Percentiles rank a stretch among this genome's conserved stretches.
phyloP scores from a whole-genome alignment of 2,113 vertebrate species.

The Agapornis roseicollis region DNA sequence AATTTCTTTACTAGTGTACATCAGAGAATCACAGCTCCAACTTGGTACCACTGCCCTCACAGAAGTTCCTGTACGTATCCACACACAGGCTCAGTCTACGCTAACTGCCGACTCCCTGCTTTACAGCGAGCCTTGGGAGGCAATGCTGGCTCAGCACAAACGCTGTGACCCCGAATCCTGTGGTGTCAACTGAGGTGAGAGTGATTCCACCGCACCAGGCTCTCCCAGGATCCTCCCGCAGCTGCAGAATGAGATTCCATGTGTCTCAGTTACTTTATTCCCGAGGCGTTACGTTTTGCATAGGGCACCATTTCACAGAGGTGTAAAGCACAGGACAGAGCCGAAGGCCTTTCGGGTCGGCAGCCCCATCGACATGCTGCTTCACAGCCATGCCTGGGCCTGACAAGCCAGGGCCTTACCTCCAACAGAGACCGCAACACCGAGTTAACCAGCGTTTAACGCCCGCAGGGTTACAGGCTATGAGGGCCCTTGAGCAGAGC shows the following conservation, averaged over 20 bases:
- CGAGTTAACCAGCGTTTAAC: fast-evolving
- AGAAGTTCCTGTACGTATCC: fast-evolving
- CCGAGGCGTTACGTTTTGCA: fast-evolving
- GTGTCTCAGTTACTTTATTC: fast-evolving
- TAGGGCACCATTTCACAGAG: not conserved
- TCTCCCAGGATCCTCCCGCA: not conserved
- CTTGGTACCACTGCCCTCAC: not conserved
- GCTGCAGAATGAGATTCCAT: fast-evolving
- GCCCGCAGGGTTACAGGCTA: fast-evolving
- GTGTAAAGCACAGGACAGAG: not conserved
- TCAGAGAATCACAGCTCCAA: not conserved
- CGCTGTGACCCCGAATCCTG: fast-evolving
- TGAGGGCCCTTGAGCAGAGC: fast-evolving
- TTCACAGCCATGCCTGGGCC: not conserved
- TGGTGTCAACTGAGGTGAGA: fast-evolving
- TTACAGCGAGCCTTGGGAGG: fast-evolving
- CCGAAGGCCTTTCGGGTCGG: no score
- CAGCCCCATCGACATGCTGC: fast-evolving
- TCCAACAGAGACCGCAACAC: fast-evolving
- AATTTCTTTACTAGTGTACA: fast-evolving
- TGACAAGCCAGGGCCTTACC: not conserved
- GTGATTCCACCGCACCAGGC: fast-evolving
- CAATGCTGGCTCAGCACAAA: fast-evolving
- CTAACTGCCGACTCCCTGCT: fast-evolving
- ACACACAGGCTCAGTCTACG: fast-evolving